A percentile compares a stretch with the other conserved stretches of the same genome.
Evolutionary conservation across 2,113 vertebrate genomes (phyloP).

Genomic region (Limnothrissa miodon): DNA sequence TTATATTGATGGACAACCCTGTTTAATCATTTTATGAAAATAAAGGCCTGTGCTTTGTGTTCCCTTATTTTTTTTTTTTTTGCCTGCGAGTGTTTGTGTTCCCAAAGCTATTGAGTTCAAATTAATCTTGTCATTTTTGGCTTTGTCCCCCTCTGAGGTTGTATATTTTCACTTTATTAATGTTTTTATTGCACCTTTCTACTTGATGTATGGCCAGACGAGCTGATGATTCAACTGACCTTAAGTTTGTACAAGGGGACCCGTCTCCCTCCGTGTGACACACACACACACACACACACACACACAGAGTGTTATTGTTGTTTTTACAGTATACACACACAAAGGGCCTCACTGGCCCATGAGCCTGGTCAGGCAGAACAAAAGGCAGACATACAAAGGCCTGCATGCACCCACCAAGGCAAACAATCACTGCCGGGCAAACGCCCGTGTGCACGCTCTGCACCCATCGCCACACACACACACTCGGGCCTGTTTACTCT

Average conservation of each 20-base stretch:
- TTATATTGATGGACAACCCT: background rate
- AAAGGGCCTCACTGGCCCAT: background rate
- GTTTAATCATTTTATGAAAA: background rate
- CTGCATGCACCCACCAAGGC: background rate
- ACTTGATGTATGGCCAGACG: background rate
- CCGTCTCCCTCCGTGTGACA: slow-evolving; percentile 4
- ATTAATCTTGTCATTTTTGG: background rate
- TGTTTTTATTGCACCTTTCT: slow-evolving; percentile 1
- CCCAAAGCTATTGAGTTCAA: background rate
- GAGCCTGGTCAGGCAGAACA: background rate
- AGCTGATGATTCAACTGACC: background rate
- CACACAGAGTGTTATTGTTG: slow-evolving; percentile 17
- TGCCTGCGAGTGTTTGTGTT: too few relatives aligned
- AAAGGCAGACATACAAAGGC: slow-evolving; percentile 6
- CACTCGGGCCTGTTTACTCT: background rate
- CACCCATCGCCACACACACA: background rate
- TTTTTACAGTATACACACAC: slow-evolving; percentile 7
- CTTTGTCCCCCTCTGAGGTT: background rate
- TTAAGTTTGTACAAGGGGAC: background rate
- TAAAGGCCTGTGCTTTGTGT: background rate
- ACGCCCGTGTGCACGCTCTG: background rate
- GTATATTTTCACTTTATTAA: background rate
- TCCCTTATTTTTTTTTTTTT: background rate
- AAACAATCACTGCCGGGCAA: background rate
- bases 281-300: slow-evolving; percentile 30